Evolutionary conservation across 2,113 vertebrate genomes (phyloP), one percentile per base, ranked within the genome.

Genomic region (Girardinichthys multiradiatus): DNA sequence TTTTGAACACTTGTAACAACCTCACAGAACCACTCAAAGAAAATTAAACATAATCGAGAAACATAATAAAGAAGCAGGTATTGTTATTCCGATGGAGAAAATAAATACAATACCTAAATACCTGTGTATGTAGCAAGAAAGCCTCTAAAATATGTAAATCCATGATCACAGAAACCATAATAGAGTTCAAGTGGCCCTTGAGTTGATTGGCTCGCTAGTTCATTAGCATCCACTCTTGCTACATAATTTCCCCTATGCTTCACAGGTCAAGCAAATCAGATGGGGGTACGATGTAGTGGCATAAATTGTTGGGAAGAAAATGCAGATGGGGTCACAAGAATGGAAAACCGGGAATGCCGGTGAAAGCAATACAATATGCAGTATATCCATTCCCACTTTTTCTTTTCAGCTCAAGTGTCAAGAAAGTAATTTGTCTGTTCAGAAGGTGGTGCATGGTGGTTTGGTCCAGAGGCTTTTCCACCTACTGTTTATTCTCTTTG

Each of bases 401-500:
- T 60, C 67, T 42, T 72, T 63, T 21, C 59, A 42, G 59, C 79
- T 68, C 64, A 59, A 80, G 65, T n/a, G 60, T 76, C 48, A 37
- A 62, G 54, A 69, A 79, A 74, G 72, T 76, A 21, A 82, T 76
- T 81, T 67, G 70, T 85, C 57, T 31, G 62, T 80, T 82, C 64
- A 75, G 72, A 67, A 70, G 57, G 70, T 30, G 77, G 42, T 61
- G 54, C 63, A 57, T 45, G 57, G 60, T 64, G 74, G 84, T 77
- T 66, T 77, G 48, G 48, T 54, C 48, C 21, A 24, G 48, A 54
- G 48, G 48, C 42, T 45, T 45, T 69, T 74, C 54, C 72, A 35
- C 26, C 61, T 37, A 64, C 65, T 42, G 70, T 82, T 85, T 66
- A 75, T 80, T 78, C 86, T 76, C 82, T 81, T 35, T 81, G 72